These are phyloP conservation scores for Aspiorhynchus laticeps DNA, from an alignment of 2,113 vertebrate species.

Conservation along the genomic window DNA sequence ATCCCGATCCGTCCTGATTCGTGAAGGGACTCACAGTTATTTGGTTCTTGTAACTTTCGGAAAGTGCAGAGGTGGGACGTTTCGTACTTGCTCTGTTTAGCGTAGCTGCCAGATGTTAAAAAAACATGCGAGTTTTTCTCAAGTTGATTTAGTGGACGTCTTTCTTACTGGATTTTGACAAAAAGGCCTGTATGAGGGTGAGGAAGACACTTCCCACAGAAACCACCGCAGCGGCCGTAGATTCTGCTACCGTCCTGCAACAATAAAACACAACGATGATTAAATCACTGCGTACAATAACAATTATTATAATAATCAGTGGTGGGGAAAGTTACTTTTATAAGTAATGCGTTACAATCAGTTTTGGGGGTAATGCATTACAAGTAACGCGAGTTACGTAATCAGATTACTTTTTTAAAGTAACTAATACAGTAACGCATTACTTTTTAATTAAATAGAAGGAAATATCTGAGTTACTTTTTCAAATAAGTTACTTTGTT, in stretches of 20 bases:
- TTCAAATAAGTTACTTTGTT: too few species aligned
- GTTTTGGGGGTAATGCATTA: too few species aligned
- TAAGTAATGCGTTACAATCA: too few species aligned
- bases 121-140: neutral
- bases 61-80: neutral
- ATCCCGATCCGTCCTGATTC: neutral
- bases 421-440: too few species aligned
- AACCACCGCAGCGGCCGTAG: conserved; percentile 94
- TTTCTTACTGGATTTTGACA: conserved; percentile 81
- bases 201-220: conserved; percentile 95
- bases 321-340: too few species aligned
- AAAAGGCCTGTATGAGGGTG: conserved; percentile 82
- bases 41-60: neutral
- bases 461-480: too few species aligned
- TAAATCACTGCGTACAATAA: neutral
- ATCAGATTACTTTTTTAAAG: too few species aligned
- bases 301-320: neutral
- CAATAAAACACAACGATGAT: conserved; percentile 4
- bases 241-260: conserved; percentile 90
- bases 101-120: conserved; percentile 65
- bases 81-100: conserved; percentile 18
- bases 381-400: too few species aligned
- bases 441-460: too few species aligned
- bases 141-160: neutral
- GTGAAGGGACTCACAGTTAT: neutral